phyloP scores from a whole-genome alignment of 2,797 vertebrate genomes.

The Scyliorhinus canicula region DNA sequence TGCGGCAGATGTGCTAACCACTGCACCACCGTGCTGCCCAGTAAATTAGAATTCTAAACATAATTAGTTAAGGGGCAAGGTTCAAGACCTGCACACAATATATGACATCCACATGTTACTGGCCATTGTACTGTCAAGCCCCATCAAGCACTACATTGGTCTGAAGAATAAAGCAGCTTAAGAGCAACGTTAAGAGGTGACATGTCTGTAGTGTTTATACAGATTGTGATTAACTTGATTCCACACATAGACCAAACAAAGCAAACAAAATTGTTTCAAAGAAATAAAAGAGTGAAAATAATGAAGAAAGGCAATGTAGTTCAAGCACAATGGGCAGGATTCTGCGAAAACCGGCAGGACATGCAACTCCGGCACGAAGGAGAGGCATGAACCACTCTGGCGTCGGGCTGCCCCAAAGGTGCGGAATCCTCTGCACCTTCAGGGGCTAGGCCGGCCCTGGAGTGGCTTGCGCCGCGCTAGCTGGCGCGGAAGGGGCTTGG shows the following conservation, averaged over 20 bases:
- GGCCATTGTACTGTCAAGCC: background rate
- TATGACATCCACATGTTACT: background rate
- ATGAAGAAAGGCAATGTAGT: background rate
- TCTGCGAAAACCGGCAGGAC: no score
- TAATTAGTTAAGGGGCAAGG: background rate
- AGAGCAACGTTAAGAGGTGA: background rate
- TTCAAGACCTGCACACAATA: background rate
- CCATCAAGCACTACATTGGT: background rate
- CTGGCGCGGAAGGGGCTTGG: no score
- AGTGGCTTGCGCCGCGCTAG: no score
- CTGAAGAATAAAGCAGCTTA: background rate
- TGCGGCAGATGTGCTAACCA: no score
- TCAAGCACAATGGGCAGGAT: background rate
- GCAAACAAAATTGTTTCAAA: background rate
- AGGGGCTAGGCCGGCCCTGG: no score
- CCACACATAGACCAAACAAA: background rate
- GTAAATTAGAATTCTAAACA: background rate
- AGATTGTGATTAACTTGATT: background rate
- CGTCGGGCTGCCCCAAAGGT: no score
- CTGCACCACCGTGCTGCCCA: no score
- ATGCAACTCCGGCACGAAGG: no score
- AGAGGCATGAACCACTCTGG: no score
- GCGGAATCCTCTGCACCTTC: no score
- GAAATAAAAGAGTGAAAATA: background rate
- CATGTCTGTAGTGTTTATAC: background rate